These are phyloP conservation scores for Aphidius gifuensis DNA, from an alignment of 1,140 invertebrate species.

Conservation along the genomic window DNA sequence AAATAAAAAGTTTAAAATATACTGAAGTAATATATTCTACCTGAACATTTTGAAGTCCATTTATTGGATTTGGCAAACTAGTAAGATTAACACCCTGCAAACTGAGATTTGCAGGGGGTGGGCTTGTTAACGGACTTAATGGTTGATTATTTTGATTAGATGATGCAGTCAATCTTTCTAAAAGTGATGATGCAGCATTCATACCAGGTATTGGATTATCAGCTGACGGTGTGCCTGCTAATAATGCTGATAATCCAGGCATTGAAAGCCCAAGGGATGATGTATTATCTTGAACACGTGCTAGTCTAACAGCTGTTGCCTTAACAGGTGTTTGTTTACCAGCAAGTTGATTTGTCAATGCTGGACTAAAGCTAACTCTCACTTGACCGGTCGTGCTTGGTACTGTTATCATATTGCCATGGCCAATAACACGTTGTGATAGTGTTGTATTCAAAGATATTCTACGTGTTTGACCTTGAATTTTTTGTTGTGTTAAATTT, in stretches of 20 bases:
- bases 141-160: conserved; percentile 51
- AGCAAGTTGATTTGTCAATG: conserved; percentile 46
- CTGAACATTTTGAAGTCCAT: conserved; percentile 76
- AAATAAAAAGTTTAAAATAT: background rate
- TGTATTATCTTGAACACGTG: conserved; percentile 48
- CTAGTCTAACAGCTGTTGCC: conserved; percentile 49
- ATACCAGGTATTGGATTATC: conserved; percentile 60
- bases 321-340: conserved; percentile 51
- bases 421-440: conserved; percentile 48
- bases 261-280: conserved; percentile 54
- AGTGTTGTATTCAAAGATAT: conserved; percentile 49
- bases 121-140: conserved; percentile 59
- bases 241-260: conserved; percentile 55
- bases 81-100: conserved; percentile 74
- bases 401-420: conserved; percentile 52
- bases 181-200: conserved; percentile 56
- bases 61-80: conserved; percentile 68
- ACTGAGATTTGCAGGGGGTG: conserved; percentile 61
- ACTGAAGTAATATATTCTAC: conserved; percentile 38
- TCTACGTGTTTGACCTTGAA: conserved; percentile 38
- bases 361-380: conserved; percentile 48
- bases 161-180: conserved; percentile 59
- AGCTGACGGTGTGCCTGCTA: conserved; percentile 61
- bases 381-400: conserved; percentile 52
- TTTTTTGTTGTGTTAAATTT: conserved; percentile 50